phyloP scores from a whole-genome alignment of 1,140 invertebrate genomes.

The Lordiphosa clarofinis region DNA sequence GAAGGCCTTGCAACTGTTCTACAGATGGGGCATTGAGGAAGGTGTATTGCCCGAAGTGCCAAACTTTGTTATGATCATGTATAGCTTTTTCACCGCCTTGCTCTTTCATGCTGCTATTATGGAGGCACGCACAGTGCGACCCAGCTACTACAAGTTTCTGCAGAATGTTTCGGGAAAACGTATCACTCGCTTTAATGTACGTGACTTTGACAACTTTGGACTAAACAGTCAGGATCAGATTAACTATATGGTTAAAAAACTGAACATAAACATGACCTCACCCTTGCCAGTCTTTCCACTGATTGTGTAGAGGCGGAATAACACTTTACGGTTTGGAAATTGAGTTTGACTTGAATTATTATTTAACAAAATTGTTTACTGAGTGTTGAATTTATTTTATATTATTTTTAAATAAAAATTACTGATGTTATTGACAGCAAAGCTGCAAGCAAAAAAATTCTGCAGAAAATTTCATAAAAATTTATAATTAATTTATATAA shows the following conservation, averaged over 20 bases:
- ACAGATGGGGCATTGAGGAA: constrained; percentile 82
- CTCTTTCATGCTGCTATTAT: constrained; percentile 89
- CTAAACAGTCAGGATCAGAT: constrained; percentile 79
- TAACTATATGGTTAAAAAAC: constrained; percentile 70
- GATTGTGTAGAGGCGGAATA: constrained; percentile 8
- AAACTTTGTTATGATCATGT: constrained; percentile 84
- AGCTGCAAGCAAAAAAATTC: too few species aligned
- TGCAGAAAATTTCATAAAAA: too few species aligned
- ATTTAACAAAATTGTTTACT: neutral
- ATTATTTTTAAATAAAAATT: too few species aligned
- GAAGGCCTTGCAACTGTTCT: constrained; percentile 84
- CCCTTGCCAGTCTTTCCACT: constrained; percentile 31
- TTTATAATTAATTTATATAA: too few species aligned
- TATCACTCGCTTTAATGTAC: constrained; percentile 55
- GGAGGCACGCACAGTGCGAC: constrained; percentile 87
- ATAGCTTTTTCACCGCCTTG: constrained; percentile 87
- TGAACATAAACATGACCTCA: constrained; percentile 46
- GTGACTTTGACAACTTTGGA: constrained; percentile 82
- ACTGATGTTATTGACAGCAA: too few species aligned
- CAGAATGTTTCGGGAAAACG: constrained; percentile 82
- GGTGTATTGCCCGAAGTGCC: constrained; percentile 83
- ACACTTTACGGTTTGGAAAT: too few species aligned
- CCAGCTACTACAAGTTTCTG: constrained; percentile 93
- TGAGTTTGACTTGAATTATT: neutral
- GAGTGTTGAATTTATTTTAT: too few species aligned